These are phyloP conservation scores for Neogobius melanostomus DNA, from an alignment of 2,113 vertebrate genomes.

Conservation along the genomic window DNA sequence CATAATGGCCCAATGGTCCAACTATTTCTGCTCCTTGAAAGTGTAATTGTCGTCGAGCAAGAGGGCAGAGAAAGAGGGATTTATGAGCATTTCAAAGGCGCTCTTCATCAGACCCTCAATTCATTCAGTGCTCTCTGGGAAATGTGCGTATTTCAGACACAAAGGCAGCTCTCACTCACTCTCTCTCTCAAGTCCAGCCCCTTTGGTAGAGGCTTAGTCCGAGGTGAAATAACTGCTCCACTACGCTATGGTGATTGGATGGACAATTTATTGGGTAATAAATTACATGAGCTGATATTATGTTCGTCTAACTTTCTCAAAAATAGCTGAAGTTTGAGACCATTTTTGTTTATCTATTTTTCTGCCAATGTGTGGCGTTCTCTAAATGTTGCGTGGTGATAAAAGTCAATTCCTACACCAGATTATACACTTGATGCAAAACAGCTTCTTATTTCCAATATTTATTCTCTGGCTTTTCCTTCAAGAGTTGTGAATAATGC, in stretches of 20 bases:
- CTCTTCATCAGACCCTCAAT: conserved; percentile 49
- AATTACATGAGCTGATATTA: conserved; percentile 19
- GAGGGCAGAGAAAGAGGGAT: conserved; percentile 21
- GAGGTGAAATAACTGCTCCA: conserved; percentile 23
- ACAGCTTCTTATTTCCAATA: no score
- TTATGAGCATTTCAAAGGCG: conserved; percentile 26
- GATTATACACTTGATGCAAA: no score
- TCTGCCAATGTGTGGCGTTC: no score
- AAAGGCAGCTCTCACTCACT: conserved; percentile 48
- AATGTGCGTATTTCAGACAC: conserved; percentile 60
- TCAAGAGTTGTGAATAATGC: no score
- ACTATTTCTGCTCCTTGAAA: conserved; percentile 19
- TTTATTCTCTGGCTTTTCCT: no score
- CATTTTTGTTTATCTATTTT: no score
- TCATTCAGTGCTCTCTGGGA: conserved; percentile 53
- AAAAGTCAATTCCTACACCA: no score
- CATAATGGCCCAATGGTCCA: conserved; percentile 11
- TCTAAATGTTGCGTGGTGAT: no score
- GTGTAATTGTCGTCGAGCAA: conserved; percentile 41
- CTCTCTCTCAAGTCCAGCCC: conserved; percentile 9
- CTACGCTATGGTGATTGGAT: conserved; percentile 39
- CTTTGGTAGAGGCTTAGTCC: conserved; percentile 23
- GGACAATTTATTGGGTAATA: conserved; percentile 14
- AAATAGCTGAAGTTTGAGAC: no score
- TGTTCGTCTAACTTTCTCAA: conserved; percentile 16